phyloP scores from a whole-genome alignment of 2,797 vertebrate genomes.

The Neoniphon sammara region DNA sequence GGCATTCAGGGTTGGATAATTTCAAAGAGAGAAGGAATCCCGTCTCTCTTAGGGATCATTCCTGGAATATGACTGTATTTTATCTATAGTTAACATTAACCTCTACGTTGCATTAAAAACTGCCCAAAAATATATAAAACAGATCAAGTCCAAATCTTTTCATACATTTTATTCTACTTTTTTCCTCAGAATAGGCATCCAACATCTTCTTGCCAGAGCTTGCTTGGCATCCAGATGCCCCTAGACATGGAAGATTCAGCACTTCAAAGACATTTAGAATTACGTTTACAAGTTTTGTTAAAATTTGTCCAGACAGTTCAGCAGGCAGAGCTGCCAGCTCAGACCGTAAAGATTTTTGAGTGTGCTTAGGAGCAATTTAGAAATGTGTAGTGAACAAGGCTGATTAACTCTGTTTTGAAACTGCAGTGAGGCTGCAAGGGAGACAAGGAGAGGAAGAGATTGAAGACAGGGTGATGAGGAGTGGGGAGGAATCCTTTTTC shows the following conservation, averaged over 20 bases:
- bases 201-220: neutral
- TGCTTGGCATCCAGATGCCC: neutral
- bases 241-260: neutral
- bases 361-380: neutral
- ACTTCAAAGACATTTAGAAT: slow-evolving; percentile 6
- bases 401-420: slow-evolving; percentile 29
- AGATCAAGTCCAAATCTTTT: slow-evolving; percentile 7
- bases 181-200: neutral
- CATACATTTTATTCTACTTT: neutral
- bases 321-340: neutral
- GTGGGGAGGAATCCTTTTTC: slow-evolving; percentile 18
- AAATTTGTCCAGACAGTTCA: neutral
- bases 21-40: neutral
- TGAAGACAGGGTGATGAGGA: slow-evolving; percentile 6
- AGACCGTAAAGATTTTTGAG: neutral
- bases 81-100: neutral
- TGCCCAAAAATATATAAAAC: slow-evolving; percentile 10
- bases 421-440: slow-evolving; percentile 6
- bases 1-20: slow-evolving; percentile 17
- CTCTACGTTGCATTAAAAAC: neutral
- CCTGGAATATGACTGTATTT: neutral
- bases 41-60: slow-evolving; percentile 15
- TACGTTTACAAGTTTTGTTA: neutral
- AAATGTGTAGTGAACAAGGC: neutral
- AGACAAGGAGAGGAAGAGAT: slow-evolving; percentile 5